Evolutionary conservation across 2,888 invertebrate genomes (phyloP), one percentile per base, ranked within the genome.

Genomic region (Caradrina kadenii): DNA sequence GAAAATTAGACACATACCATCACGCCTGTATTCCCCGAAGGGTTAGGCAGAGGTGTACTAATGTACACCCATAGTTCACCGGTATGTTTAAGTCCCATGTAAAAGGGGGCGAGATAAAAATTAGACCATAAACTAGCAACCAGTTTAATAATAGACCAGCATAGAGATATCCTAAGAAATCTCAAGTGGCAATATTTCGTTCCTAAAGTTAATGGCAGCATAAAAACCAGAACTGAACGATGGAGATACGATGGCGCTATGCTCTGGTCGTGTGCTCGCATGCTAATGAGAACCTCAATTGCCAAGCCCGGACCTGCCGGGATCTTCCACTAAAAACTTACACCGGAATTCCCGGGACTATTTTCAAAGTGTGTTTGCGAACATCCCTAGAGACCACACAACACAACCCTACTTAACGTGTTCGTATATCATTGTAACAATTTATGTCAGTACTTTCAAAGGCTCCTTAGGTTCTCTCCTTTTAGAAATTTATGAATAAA

Each of bases 401-500:
- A 39, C 22, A 60, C 11, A 60, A 19, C 19, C 22, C 22, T 58
- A 64, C 53, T 45, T 71, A 50, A 53, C 49, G 19, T 61, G 42
- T 54, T n/a, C 61, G 21, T 64, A 71, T 50, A 55, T 63, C 65
- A 78, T 55, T 73, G 65, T 62, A 54, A 64, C 45, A 64, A 73
- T 62, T 59, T 74, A 73, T 62, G 58, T 61, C 13, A 13, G 26
- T 45, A 22, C 42, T 56, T 56, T 22, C 48, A 39, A 60, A 60
- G 11, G 22, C 56, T 59, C 49, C 48, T 11, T 48, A 52, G 52
- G 8, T 8, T 48, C 22, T 39, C 22, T 60, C 68, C 52, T 62
- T 67, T 76, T 52, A 61, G 54, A 58, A 67, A 54, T 59, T 52
- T 64, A 77, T 72, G 58, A 76, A 65, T 72, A 49, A 59, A 65